Conservation (phyloP, 2,797 vertebrate species). For the Myripristis murdjan region DNA sequence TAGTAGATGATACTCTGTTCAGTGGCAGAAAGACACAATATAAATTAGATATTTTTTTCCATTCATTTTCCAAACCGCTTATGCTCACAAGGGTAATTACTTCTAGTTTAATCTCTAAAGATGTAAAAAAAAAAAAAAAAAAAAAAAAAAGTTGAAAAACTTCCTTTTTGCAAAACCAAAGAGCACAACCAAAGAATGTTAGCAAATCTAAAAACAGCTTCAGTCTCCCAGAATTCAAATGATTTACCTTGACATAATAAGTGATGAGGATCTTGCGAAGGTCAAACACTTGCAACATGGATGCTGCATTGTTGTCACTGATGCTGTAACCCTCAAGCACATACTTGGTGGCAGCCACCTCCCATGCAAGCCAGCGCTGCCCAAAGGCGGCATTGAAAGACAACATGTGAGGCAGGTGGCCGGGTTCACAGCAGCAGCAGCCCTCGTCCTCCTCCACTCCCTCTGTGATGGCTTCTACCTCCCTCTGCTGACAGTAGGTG, state of each 20-base stretch:
- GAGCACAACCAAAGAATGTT: no score
- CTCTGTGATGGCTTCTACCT: slow-evolving; percentile 99
- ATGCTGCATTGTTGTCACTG: slow-evolving; percentile 98
- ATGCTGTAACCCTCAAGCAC: slow-evolving; percentile 98
- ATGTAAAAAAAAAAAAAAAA: no score
- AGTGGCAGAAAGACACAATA: not conserved
- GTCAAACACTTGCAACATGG: slow-evolving; percentile 99
- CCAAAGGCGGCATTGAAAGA: slow-evolving; percentile 98
- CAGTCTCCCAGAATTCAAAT: not conserved
- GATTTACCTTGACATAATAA: slow-evolving; percentile 95
- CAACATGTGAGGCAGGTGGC: slow-evolving; percentile 95
- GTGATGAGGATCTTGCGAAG: slow-evolving; percentile 98
- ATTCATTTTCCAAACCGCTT: no score
- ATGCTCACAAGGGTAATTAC: no score
- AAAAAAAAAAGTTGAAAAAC: not conserved
- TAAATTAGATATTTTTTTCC: no score
- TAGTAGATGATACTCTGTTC: slow-evolving; percentile 98
- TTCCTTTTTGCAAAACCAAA: no score
- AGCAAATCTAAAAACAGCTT: no score
- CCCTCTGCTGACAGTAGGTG: slow-evolving; percentile 98
- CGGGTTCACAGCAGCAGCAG: slow-evolving; percentile 98
- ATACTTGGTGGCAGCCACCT: slow-evolving; percentile 97
- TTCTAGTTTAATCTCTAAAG: no score
- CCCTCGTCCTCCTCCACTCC: slow-evolving; percentile 99
- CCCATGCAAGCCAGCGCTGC: slow-evolving; percentile 99